These are phyloP conservation scores for Pissodes strobi DNA, from an alignment of 1,140 invertebrate genomes.

Conservation along the genomic window DNA sequence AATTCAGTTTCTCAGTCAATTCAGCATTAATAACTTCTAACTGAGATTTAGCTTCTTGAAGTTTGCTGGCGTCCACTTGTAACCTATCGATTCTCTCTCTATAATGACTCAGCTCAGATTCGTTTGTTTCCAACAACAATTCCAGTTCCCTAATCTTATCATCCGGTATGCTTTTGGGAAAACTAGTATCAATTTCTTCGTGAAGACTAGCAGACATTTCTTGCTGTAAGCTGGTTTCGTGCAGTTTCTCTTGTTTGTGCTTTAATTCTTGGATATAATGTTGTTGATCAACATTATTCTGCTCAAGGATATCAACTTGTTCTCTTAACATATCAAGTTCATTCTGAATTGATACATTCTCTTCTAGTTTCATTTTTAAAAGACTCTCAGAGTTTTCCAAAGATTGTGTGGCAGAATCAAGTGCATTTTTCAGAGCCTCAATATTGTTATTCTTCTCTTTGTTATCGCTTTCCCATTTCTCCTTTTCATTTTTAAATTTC, in stretches of 20 bases:
- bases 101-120: conserved; percentile 67
- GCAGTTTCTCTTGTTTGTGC: conserved; percentile 35
- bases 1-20: conserved; percentile 61
- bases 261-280: conserved; percentile 36
- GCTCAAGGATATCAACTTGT: conserved; percentile 28
- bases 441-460: conserved; percentile 55
- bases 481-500: conserved; percentile 53
- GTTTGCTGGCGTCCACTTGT: conserved; percentile 62
- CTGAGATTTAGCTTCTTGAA: conserved; percentile 61
- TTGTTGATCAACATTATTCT: conserved; percentile 37
- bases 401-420: conserved; percentile 46
- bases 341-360: conserved; percentile 37
- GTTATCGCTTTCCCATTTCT: conserved; percentile 48
- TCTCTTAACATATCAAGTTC: conserved; percentile 15
- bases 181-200: conserved; percentile 29
- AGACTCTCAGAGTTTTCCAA: conserved; percentile 45
- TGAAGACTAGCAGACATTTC: conserved; percentile 42
- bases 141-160: conserved; percentile 74
- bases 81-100: conserved; percentile 63
- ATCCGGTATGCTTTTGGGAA: conserved; percentile 44
- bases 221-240: conserved; percentile 41
- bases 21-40: conserved; percentile 61
- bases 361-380: conserved; percentile 43
- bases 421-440: conserved; percentile 51
- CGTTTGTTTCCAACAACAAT: conserved; percentile 71